Evolutionary conservation across 2,888 invertebrate species (phyloP), one percentile per base, ranked within the genome.

Genomic region (Rotaria magnacalcarata): DNA sequence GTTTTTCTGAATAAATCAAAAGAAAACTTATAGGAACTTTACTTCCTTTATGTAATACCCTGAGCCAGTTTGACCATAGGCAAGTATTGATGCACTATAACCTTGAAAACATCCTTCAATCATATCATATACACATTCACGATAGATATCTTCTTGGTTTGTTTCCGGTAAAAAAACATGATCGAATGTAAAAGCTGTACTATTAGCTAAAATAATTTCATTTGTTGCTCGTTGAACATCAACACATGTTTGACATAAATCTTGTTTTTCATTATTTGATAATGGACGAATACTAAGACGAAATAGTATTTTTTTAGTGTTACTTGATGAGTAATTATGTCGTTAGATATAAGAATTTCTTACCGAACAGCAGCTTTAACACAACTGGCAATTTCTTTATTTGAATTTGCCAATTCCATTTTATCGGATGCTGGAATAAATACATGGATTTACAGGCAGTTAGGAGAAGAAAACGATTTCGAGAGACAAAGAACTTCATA

Each of bases 121-220:
- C 87, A 99, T 93, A 86, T 94, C 93, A 87, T 94, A 93, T 85
- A 96, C 96, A 90, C 96, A 95, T 21, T 93, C 93, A 84, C 94
- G 93, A 91, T 97, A 99, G 50, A 99, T 94, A 21, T 91, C 90
- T 87, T 93, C 93, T 92, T 97, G 98, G 85, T 92, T 91, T 80
- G 94, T 93, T 87, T 92, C 92, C 86, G 94, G 94, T 91, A 97
- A 96, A 92, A 96, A 98, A 84, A 98, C 97, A 91, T 94, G 94
- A 92, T 99, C 96, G 92, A 96, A 99, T 47, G 97, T 97, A 92
- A 97, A 97, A 84, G 95, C 80, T 43, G 80, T 47, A 80, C 80
- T 80, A 80, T 80, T 80, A 47, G 80, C 80, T 47, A 80, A 80
- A 80, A 80, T 80, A 47, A 80, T 80, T 80, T 80, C 80, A 80